Evolutionary conservation across 2,888 invertebrate species (phyloP), one percentile per base, ranked within the genome.

Genomic region (Trypoxylon attenuatum): DNA sequence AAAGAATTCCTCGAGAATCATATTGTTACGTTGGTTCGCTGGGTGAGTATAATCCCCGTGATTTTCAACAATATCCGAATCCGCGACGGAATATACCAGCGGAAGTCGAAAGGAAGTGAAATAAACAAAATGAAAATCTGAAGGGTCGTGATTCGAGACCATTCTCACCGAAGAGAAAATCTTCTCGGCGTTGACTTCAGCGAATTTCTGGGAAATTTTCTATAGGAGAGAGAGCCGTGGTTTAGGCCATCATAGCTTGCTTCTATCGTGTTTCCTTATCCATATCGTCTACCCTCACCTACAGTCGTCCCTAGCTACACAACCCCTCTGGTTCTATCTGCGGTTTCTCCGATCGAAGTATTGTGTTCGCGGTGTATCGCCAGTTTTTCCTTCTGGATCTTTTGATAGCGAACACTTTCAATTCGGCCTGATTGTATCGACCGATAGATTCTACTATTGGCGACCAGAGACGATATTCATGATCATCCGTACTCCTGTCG

Each of bases 401-500:
- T 10, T 4, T 19, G 47, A 41, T 47, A 15, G 10, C 54, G 42
- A 54, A 54, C 47, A 47, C 47, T 42, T 39, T 54, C 59, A 47
- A 60, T 60, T 60, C 59, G 59, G 42, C 42, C 59, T 60, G 59
- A 60, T 60, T 54, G 59, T 54, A 53, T 60, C 54, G 47, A 5
- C 21, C 47, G 59, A 47, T 43, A 51, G 58, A 33, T 10, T 23
- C 57, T 15, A 18, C 47, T n/a, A 18, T 33, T 42, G 10, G 5
- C 25, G 39, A 13, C 29, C 50, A 51, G 55, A 55, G 60, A 60
- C 55, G 52, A 25, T 56, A 56, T 68, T 67, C 67, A 67, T 46
- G 58, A 43, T 18, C 45, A 51, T 61, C n/a, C n/a, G n/a, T n/a
- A n/a, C n/a, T 39, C 46, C 5, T 38, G 25, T 21, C 60, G 25